A percentile compares a stretch with the other conserved stretches of the same genome.
These are phyloP conservation scores for Nephotettix cincticeps DNA, from an alignment of 1,140 invertebrate genomes.

Conservation along the genomic window DNA sequence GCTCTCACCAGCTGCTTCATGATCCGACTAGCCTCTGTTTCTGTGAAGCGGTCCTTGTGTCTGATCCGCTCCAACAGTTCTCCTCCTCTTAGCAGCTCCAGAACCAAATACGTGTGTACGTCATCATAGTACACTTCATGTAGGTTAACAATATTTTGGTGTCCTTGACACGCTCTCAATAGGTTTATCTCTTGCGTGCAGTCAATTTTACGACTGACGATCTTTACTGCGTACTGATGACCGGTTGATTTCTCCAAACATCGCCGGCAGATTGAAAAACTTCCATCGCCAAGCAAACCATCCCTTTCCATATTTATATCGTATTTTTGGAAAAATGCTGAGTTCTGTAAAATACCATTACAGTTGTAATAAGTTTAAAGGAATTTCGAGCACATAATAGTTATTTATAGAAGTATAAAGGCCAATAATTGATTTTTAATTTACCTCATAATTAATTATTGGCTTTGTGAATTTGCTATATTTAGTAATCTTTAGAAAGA, in stretches of 20 bases:
- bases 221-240: conserved; percentile 86
- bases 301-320: conserved; percentile 64
- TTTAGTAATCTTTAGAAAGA: no score
- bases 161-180: conserved; percentile 78
- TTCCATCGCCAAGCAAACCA: conserved; percentile 80
- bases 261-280: conserved; percentile 83
- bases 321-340: conserved; percentile 84
- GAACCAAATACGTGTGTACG: conserved; percentile 82
- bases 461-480: no score
- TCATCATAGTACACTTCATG: conserved; percentile 80
- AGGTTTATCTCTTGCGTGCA: conserved; percentile 75
- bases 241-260: conserved; percentile 73
- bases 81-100: conserved; percentile 82
- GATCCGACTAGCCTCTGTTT: conserved; percentile 65
- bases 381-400: no score
- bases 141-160: conserved; percentile 85
- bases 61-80: conserved; percentile 76
- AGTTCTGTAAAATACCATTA: no score
- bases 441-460: no score
- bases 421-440: no score
- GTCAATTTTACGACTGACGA: conserved; percentile 77
- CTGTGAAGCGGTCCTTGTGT: conserved; percentile 64
- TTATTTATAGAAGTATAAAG: no score
- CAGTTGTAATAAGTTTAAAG: no score
- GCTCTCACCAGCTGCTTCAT: conserved; percentile 79